phyloP scores from a whole-genome alignment of 2,797 vertebrate genomes.

The Alca torda region DNA sequence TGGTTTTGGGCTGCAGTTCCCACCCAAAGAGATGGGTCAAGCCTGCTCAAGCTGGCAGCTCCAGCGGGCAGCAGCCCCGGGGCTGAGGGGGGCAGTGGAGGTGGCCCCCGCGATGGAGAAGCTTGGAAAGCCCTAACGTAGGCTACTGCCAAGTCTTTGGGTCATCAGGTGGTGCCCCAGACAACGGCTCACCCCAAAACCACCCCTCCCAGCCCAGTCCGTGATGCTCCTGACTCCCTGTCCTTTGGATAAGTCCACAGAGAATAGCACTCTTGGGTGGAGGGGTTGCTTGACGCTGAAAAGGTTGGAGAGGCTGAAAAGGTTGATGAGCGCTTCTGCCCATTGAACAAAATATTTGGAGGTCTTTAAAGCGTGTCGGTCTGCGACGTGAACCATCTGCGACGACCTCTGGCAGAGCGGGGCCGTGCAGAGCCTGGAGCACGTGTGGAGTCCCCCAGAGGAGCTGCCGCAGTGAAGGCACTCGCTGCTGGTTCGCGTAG shows the following conservation, averaged over 20 bases:
- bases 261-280: fast-evolving
- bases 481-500: not conserved
- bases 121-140: not conserved
- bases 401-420: fast-evolving
- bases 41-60: not conserved
- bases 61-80: not conserved
- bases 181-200: not conserved
- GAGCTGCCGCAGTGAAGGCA: not conserved
- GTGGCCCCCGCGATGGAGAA: not conserved
- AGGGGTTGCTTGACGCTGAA: no score
- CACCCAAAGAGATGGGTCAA: fast-evolving
- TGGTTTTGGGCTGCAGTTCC: not conserved
- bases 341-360: not conserved
- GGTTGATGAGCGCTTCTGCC: not conserved
- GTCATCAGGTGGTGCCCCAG: not conserved
- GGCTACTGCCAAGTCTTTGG: not conserved
- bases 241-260: not conserved
- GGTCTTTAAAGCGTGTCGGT: fast-evolving
- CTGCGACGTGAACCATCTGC: fast-evolving
- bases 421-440: fast-evolving
- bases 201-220: not conserved
- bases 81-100: not conserved
- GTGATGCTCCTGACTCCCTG: not conserved
- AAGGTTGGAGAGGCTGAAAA: no score
- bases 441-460: fast-evolving